These are phyloP conservation scores for Pangasianodon hypophthalmus DNA, from an alignment of 2,113 vertebrate species.

Conservation along the genomic window DNA sequence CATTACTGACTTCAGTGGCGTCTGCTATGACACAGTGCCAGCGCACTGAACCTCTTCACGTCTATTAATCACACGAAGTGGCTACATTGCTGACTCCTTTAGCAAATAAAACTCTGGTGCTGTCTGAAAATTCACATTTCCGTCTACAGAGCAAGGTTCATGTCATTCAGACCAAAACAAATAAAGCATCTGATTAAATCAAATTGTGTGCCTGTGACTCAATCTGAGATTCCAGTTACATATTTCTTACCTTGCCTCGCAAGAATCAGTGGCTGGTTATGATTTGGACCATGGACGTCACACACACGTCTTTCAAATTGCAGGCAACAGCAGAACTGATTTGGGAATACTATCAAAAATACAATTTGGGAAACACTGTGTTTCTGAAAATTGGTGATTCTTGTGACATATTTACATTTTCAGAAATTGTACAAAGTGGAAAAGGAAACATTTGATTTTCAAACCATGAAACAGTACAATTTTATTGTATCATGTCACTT, in stretches of 20 bases:
- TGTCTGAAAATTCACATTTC: neutral
- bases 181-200: neutral
- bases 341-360: neutral
- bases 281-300: neutral
- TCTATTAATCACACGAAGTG: neutral
- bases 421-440: neutral
- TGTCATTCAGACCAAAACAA: neutral
- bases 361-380: neutral
- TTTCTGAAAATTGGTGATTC: neutral
- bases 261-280: neutral
- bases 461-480: neutral
- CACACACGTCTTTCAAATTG: neutral
- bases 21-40: neutral
- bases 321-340: neutral
- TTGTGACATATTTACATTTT: neutral
- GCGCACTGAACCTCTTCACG: neutral
- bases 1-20: neutral
- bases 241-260: neutral
- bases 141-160: neutral
- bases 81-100: neutral
- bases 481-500: neutral
- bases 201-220: too few relatives aligned
- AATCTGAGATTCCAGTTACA: neutral
- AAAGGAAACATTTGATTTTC: neutral
- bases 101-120: neutral